These are phyloP conservation scores for Diabrotica virgifera DNA, from an alignment of 1,140 invertebrate species.

Conservation along the genomic window DNA sequence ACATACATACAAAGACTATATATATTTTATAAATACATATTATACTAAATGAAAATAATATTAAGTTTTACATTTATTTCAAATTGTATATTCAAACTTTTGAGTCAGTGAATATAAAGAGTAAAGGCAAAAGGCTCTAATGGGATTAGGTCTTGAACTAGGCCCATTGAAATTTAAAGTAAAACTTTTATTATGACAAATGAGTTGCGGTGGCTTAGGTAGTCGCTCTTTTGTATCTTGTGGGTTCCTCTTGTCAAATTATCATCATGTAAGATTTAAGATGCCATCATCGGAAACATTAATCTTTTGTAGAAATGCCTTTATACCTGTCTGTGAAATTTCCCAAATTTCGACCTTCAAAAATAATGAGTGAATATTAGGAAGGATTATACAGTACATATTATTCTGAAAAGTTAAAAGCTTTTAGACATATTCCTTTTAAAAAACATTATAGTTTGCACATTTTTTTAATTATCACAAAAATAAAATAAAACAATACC, in stretches of 20 bases:
- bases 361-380: background rate
- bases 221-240: constrained; percentile 35
- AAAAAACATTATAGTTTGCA: no score
- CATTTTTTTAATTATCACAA: no score
- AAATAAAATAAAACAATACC: no score
- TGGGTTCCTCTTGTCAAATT: constrained; percentile 37
- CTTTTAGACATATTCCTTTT: no score
- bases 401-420: no score
- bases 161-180: constrained; percentile 14
- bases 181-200: constrained; percentile 39
- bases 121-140: constrained; percentile 3
- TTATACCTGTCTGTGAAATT: constrained; percentile 14
- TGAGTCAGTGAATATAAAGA: background rate
- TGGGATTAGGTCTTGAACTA: constrained; percentile 9
- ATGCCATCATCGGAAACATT: constrained; percentile 29
- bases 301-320: constrained; percentile 24
- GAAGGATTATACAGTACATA: background rate
- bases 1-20: no score
- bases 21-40: no score
- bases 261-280: constrained; percentile 30
- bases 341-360: background rate
- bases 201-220: constrained; percentile 32
- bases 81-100: background rate
- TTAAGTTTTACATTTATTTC: no score
- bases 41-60: no score